Percentiles rank a stretch among this genome's conserved stretches.
These are phyloP conservation scores for Chrysodeixis includens DNA, from an alignment of 2,888 invertebrate genomes.

Conservation along the genomic window DNA sequence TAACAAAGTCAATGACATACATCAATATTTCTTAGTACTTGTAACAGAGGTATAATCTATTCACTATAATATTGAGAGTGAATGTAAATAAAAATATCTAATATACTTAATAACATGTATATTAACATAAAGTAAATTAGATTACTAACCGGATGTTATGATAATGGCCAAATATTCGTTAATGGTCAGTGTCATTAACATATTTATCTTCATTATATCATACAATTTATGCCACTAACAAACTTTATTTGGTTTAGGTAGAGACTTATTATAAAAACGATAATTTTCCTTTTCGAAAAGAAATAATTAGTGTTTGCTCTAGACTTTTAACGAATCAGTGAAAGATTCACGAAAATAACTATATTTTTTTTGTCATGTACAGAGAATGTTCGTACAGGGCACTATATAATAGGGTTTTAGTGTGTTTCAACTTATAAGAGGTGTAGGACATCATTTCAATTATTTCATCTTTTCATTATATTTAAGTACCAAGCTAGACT, in stretches of 20 bases:
- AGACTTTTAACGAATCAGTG: no score
- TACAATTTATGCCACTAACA: constrained; percentile 15
- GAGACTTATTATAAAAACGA: not conserved
- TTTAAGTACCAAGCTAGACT: no score
- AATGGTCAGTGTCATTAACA: constrained; percentile 28
- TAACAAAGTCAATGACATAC: constrained; percentile 52
- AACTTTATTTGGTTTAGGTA: constrained; percentile 16
- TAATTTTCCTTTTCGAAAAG: no score
- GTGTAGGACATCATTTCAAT: no score
- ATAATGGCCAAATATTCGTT: constrained; percentile 38
- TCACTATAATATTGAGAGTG: constrained; percentile 17
- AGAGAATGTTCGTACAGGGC: no score
- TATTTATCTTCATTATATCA: constrained; percentile 30
- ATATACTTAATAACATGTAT: constrained; percentile 14
- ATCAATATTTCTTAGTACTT: constrained; percentile 33
- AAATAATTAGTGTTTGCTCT: no score
- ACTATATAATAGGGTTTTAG: no score
- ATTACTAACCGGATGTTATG: constrained; percentile 39
- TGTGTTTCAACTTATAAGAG: no score
- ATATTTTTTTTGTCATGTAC: no score
- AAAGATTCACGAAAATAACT: no score
- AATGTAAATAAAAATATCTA: not conserved
- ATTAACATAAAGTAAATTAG: constrained; percentile 20
- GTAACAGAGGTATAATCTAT: constrained; percentile 40
- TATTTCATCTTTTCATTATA: no score